Conservation (phyloP, 2,888 invertebrate genomes). For the Philopedon plagiatum region DNA sequence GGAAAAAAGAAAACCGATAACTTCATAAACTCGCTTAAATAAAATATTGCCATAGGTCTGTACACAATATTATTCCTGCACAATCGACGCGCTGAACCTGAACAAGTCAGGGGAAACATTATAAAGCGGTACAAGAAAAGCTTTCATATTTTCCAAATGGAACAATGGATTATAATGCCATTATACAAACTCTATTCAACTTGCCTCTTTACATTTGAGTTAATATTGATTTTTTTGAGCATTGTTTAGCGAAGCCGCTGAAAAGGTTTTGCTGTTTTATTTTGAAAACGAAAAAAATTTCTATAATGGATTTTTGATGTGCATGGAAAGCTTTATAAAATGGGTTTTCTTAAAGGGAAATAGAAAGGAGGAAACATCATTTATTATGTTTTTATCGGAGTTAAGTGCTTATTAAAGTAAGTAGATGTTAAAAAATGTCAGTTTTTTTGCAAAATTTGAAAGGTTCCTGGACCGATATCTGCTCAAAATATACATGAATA, state of each 20-base stretch:
- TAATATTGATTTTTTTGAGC: constrained; percentile 57
- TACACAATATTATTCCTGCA: constrained; percentile 8
- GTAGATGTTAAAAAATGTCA: too few relatives aligned
- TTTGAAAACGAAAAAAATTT: constrained; percentile 29
- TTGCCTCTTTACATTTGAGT: constrained; percentile 53
- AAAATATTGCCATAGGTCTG: constrained; percentile 18
- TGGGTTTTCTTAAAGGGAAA: not conserved
- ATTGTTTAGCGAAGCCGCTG: constrained; percentile 52
- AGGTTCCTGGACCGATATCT: too few relatives aligned
- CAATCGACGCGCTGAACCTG: constrained; percentile 35
- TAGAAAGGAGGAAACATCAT: constrained; percentile 10
- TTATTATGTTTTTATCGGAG: constrained; percentile 25
- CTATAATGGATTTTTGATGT: constrained; percentile 40
- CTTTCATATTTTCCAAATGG: constrained; percentile 57
- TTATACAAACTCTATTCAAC: constrained; percentile 54
- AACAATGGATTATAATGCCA: constrained; percentile 56
- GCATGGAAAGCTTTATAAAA: constrained; percentile 5
- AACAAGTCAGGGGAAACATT: constrained; percentile 40
- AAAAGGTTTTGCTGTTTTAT: constrained; percentile 52
- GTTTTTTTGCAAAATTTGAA: too few relatives aligned
- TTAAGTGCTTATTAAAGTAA: too few relatives aligned
- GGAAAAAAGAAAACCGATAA: too few relatives aligned
- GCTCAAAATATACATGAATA: too few relatives aligned
- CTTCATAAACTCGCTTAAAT: too few relatives aligned
- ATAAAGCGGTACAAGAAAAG: constrained; percentile 47